These are phyloP conservation scores for Lepidotrigona ventralis DNA, from an alignment of 1,140 invertebrate genomes.

Conservation along the genomic window DNA sequence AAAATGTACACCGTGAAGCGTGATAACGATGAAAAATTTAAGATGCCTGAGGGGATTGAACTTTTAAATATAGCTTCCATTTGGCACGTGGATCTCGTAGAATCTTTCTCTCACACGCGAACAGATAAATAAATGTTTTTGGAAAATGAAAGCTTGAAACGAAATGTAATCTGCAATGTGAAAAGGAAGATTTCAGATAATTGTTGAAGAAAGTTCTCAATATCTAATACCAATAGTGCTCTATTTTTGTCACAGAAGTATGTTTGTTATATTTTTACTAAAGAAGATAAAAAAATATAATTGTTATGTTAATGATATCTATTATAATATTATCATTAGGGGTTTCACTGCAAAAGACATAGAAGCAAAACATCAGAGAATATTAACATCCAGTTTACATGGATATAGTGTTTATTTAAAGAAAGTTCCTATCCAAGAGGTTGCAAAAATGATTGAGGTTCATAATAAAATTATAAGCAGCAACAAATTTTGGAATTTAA, in stretches of 20 bases:
- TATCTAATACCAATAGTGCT: no score
- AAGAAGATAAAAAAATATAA: constrained; percentile 33
- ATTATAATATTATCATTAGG: constrained; percentile 68
- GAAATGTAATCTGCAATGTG: no score
- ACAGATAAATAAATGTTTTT: no score
- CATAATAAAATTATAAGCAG: constrained; percentile 82
- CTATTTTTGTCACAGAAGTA: constrained; percentile 75
- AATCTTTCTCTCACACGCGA: no score
- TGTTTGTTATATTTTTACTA: constrained; percentile 35
- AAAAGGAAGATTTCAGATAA: no score
- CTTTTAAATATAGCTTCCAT: no score
- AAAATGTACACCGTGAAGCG: no score
- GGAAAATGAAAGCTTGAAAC: no score
- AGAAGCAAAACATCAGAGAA: constrained; percentile 86
- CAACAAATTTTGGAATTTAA: constrained; percentile 88
- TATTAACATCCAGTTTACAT: constrained; percentile 85
- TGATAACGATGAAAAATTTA: no score
- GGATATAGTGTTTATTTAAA: constrained; percentile 84
- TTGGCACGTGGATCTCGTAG: no score
- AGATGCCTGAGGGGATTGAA: no score
- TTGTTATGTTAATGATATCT: constrained; percentile 20
- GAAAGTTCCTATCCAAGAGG: constrained; percentile 78
- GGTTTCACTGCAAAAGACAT: constrained; percentile 84
- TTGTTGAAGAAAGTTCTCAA: no score
- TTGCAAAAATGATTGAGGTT: constrained; percentile 78